These are phyloP conservation scores for Muscidifurax raptorellus DNA, from an alignment of 1,140 invertebrate genomes.

Conservation along the genomic window DNA sequence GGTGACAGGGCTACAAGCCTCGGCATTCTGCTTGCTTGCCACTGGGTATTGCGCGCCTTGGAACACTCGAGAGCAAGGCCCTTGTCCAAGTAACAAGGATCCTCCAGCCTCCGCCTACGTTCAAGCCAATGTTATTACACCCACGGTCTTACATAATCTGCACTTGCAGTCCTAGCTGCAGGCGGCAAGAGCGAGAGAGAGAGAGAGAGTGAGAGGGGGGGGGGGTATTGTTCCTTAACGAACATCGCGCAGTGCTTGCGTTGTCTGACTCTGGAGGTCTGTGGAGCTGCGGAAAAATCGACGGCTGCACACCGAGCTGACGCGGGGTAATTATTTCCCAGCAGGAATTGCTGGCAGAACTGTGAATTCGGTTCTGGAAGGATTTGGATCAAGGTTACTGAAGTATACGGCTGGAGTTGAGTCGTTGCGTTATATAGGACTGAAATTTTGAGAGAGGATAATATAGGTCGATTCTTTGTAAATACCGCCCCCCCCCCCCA, in stretches of 20 bases:
- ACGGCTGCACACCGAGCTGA: neutral
- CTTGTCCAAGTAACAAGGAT: conserved; percentile 44
- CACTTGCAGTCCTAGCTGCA: neutral
- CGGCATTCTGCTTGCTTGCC: conserved; percentile 13
- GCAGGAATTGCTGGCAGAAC: neutral
- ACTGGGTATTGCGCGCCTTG: conserved; percentile 31
- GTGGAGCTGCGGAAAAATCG: neutral
- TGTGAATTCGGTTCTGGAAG: neutral
- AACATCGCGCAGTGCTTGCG: neutral
- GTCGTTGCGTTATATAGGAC: neutral
- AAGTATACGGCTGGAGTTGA: neutral
- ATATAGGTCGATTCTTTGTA: neutral
- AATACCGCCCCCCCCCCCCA: too few relatives aligned
- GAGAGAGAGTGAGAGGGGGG: neutral
- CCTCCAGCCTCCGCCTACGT: neutral
- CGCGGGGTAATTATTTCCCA: neutral
- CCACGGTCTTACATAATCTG: conserved; percentile 33
- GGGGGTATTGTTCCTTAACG: neutral
- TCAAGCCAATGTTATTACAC: conserved; percentile 14
- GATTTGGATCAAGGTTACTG: neutral
- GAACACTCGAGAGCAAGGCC: conserved; percentile 14
- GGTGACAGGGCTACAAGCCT: conserved; percentile 56
- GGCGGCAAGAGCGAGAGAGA: neutral
- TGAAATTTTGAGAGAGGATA: neutral
- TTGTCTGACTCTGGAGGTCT: neutral